Percentiles rank a stretch among this genome's conserved stretches.
These are phyloP conservation scores for Ifrita kowaldi DNA, from an alignment of 2,113 vertebrate genomes.

Conservation along the genomic window DNA sequence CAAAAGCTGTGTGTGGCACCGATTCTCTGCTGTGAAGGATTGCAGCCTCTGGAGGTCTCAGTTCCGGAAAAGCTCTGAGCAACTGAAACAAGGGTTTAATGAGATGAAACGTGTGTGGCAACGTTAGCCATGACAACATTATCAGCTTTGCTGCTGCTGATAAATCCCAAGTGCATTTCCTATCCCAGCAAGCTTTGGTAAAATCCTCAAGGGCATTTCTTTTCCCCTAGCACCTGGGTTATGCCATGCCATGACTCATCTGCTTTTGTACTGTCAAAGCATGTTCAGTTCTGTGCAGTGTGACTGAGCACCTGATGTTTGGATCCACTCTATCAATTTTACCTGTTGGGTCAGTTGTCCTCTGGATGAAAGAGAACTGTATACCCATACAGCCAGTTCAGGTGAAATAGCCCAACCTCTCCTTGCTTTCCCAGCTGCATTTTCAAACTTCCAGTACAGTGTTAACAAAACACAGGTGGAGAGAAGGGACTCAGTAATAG, in stretches of 20 bases:
- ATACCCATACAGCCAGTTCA: background rate
- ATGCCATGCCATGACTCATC: background rate
- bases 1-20: background rate
- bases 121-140: background rate
- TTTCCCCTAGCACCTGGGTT: background rate
- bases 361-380: background rate
- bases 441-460: background rate
- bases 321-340: background rate
- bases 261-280: background rate
- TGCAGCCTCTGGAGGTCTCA: background rate
- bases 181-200: background rate
- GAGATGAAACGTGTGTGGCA: background rate
- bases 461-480: background rate
- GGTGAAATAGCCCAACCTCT: background rate
- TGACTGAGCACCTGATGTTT: background rate
- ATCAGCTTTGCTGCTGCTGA: background rate
- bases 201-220: background rate
- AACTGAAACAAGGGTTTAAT: background rate
- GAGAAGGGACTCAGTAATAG: background rate
- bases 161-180: background rate
- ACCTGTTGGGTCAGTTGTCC: background rate
- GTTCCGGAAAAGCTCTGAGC: background rate
- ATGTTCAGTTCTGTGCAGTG: background rate
- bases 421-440: background rate
- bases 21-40: background rate